phyloP scores from a whole-genome alignment of 2,113 vertebrate genomes.

The Pelobates fuscus region DNA sequence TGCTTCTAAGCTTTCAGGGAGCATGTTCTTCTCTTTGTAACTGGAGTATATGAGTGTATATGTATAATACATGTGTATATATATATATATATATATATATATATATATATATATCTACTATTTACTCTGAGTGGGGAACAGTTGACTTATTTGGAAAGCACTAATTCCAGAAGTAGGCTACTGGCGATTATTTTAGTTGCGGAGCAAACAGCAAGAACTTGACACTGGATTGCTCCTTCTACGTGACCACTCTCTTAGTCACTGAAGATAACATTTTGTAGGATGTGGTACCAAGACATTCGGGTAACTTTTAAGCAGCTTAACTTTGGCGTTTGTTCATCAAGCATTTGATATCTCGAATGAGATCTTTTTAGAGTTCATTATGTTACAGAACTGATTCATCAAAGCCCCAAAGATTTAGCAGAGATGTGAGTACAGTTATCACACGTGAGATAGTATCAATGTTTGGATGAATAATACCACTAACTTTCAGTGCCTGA shows the following conservation, averaged over 20 bases:
- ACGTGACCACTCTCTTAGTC: background rate
- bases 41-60: no score
- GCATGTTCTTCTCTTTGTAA: no score
- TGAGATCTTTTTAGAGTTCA: background rate
- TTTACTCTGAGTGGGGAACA: no score
- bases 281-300: background rate
- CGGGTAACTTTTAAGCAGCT: background rate
- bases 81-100: no score
- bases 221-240: no score
- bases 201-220: no score
- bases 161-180: no score
- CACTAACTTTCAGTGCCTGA: background rate
- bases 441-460: conserved; percentile 22
- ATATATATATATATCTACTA: no score
- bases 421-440: background rate
- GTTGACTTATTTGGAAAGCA: no score
- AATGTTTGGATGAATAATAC: conserved; percentile 14
- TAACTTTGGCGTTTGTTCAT: background rate
- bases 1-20: no score
- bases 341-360: conserved; percentile 6
- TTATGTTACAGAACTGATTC: conserved; percentile 14
- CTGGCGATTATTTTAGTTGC: no score
- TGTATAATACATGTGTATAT: no score
- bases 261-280: background rate
- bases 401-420: conserved; percentile 26